Evolutionary conservation across 2,113 vertebrate genomes (phyloP).

Genomic region (Engraulis encrasicolus): DNA sequence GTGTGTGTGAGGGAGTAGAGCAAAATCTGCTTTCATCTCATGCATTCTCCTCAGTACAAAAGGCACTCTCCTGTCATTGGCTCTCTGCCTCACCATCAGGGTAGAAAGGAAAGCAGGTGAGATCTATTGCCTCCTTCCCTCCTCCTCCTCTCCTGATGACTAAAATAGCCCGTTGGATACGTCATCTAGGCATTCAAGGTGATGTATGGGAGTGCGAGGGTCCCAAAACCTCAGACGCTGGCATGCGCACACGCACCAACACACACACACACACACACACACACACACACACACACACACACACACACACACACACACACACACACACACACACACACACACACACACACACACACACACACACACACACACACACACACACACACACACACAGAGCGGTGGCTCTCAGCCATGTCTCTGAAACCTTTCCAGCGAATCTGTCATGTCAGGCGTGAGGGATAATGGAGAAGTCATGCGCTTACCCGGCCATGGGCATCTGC

Average conservation of each 20-base stretch:
- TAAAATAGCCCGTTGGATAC: not conserved
- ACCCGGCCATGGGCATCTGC: not conserved
- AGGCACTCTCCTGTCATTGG: not conserved
- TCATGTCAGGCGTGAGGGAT: not conserved
- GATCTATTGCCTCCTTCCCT: not conserved
- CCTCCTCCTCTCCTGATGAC: not conserved
- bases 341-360: too few relatives aligned
- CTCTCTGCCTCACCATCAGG: too few relatives aligned
- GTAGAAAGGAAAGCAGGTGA: not conserved
- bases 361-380: too few relatives aligned
- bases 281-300: too few relatives aligned
- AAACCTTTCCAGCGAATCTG: conserved; percentile 14
- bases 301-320: too few relatives aligned
- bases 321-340: too few relatives aligned
- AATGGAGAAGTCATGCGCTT: conserved; percentile 17
- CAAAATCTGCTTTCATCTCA: not conserved
- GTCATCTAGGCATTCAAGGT: too few relatives aligned
- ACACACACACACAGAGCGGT: too few relatives aligned
- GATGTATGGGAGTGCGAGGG: not conserved
- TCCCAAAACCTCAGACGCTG: conserved; percentile 7
- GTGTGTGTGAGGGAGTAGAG: not conserved
- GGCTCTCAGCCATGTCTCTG: not conserved
- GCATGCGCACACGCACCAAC: too few relatives aligned
- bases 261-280: too few relatives aligned
- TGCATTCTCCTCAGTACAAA: not conserved